phyloP scores from a whole-genome alignment of 2,113 vertebrate species.

The Myxocyprinus asiaticus region DNA sequence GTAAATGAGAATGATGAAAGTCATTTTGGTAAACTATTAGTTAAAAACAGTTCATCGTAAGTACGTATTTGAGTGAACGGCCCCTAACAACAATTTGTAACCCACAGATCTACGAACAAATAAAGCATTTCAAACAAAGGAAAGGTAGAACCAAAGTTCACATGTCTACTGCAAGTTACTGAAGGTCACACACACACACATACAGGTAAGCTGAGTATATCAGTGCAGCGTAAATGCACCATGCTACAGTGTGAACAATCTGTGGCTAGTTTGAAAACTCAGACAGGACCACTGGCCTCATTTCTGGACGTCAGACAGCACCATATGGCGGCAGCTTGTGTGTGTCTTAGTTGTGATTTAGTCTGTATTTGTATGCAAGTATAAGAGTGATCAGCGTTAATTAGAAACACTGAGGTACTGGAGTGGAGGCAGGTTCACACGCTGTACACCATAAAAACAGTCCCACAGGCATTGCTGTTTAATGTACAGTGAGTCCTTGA shows the following conservation, averaged over 20 bases:
- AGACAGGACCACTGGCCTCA: slow-evolving; percentile 79
- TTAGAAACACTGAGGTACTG: slow-evolving; percentile 67
- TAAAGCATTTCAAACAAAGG: neutral
- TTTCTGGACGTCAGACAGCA: slow-evolving; percentile 80
- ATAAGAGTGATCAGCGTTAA: slow-evolving; percentile 74
- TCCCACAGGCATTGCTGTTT: slow-evolving; percentile 68
- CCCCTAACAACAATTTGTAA: no score
- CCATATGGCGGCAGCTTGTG: slow-evolving; percentile 76
- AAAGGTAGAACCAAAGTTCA: neutral
- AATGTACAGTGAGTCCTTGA: slow-evolving; percentile 74
- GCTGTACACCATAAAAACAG: slow-evolving; percentile 56
- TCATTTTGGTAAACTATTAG: no score
- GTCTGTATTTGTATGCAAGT: slow-evolving; percentile 69
- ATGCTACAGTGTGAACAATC: slow-evolving; percentile 2
- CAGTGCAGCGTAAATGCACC: neutral
- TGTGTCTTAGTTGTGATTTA: slow-evolving; percentile 71
- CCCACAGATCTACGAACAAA: no score
- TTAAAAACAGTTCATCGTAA: no score
- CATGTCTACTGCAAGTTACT: neutral
- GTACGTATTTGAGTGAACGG: no score
- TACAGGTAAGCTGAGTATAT: neutral
- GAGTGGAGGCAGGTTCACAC: slow-evolving; percentile 53
- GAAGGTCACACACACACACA: slow-evolving; percentile 23
- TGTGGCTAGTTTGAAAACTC: slow-evolving; percentile 74
- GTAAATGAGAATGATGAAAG: no score